These are phyloP conservation scores for Apostichopus californicus DNA, from an alignment of 35 echinoderm and acorn worm genomes.

Conservation along the genomic window DNA sequence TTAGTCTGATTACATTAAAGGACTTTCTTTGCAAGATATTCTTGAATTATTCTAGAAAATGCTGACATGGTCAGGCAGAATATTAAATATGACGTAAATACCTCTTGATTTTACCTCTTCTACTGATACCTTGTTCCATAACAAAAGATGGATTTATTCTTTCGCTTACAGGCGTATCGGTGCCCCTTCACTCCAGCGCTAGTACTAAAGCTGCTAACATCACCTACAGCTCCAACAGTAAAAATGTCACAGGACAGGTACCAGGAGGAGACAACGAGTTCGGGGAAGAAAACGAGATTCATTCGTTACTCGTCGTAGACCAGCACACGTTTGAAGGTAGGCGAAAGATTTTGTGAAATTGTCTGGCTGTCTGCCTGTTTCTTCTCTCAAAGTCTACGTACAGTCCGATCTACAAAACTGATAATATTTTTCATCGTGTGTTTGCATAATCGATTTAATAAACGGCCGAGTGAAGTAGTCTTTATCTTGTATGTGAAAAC, in stretches of 20 bases:
- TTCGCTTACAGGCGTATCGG: slow-evolving; percentile 30
- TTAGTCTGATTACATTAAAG: too few relatives aligned
- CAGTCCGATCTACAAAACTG: background rate
- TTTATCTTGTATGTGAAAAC: too few relatives aligned
- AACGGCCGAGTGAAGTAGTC: too few relatives aligned
- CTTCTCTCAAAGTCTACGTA: background rate
- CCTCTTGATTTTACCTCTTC: too few relatives aligned
- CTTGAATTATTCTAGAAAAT: too few relatives aligned
- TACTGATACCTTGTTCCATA: too few relatives aligned
- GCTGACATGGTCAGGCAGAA: too few relatives aligned
- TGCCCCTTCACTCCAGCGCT: slow-evolving; percentile 69
- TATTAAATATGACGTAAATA: too few relatives aligned
- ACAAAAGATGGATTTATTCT: too few relatives aligned
- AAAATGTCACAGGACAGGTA: slow-evolving; percentile 52
- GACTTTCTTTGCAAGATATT: too few relatives aligned
- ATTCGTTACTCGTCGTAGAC: slow-evolving; percentile 90
- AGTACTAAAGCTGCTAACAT: slow-evolving; percentile 85
- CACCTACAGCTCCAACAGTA: slow-evolving; percentile 69
- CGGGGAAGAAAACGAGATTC: slow-evolving; percentile 85
- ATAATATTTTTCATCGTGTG: too few relatives aligned
- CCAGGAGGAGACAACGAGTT: slow-evolving; percentile 59
- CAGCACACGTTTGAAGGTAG: slow-evolving; percentile 99
- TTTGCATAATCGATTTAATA: too few relatives aligned
- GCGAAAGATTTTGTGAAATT: background rate
- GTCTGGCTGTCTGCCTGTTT: background rate